Conservation (phyloP, 2,113 vertebrate genomes). For the Leptosomus discolor region DNA sequence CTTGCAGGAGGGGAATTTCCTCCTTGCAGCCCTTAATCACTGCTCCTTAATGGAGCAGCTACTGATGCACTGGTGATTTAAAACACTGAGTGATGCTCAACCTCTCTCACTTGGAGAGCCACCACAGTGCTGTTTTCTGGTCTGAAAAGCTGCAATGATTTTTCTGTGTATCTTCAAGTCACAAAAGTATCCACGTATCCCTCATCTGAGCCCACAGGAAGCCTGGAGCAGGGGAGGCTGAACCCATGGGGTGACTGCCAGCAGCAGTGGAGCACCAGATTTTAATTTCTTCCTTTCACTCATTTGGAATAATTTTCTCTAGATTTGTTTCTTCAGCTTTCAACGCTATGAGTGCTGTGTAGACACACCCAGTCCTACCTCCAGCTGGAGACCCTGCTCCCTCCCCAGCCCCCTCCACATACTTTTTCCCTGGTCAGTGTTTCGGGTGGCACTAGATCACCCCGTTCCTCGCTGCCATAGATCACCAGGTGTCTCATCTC, state of each 20-base stretch:
- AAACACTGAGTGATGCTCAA: background rate
- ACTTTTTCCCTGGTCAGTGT: background rate
- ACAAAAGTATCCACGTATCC: background rate
- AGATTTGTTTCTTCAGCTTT: background rate
- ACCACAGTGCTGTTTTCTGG: background rate
- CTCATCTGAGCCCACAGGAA: background rate
- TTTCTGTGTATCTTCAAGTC: background rate
- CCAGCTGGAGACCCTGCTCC: background rate
- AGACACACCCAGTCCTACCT: background rate
- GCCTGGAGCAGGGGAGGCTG: background rate
- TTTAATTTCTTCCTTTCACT: background rate
- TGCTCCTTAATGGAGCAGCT: background rate
- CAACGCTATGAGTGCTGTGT: rapidly evolving
- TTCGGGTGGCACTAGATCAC: background rate
- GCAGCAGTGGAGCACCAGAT: background rate
- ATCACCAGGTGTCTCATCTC: too few species aligned
- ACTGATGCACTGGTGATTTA: background rate
- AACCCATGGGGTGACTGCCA: background rate
- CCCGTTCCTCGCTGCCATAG: background rate
- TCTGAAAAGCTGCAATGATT: background rate
- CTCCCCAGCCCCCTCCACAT: background rate
- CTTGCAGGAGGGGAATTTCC: background rate
- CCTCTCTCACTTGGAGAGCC: background rate
- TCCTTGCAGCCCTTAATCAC: background rate
- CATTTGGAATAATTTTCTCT: background rate